phyloP scores from a whole-genome alignment of 2,888 invertebrate genomes.

The Limnephilus rhombicus region DNA sequence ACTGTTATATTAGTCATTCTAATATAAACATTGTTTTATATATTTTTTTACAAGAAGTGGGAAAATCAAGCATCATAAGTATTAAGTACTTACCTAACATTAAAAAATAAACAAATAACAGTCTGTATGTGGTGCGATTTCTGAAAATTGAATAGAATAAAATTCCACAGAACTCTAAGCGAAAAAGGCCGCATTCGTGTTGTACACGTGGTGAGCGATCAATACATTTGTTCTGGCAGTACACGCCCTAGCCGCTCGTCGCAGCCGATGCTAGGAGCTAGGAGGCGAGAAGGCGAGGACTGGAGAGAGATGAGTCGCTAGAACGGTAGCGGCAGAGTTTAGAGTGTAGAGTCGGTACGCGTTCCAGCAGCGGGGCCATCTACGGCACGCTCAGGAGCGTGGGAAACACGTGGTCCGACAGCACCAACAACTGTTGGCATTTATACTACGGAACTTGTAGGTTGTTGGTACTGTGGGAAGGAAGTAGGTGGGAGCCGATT shows the following conservation, averaged over 20 bases:
- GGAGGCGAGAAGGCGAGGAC: too few relatives aligned
- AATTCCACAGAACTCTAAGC: not conserved
- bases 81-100: not conserved
- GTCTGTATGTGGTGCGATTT: not conserved
- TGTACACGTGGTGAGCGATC: slow-evolving; percentile 30
- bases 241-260: slow-evolving; percentile 16
- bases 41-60: not conserved
- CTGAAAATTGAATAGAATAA: not conserved
- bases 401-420: slow-evolving; percentile 7
- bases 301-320: not conserved
- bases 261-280: not conserved
- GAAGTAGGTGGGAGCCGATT: not conserved
- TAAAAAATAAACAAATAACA: not conserved
- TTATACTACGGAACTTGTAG: not conserved
- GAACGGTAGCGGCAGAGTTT: not conserved
- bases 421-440: not conserved
- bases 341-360: not conserved
- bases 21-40: too few relatives aligned
- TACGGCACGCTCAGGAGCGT: slow-evolving; percentile 14
- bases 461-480: not conserved
- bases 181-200: slow-evolving; percentile 12
- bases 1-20: too few relatives aligned
- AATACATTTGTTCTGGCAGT: slow-evolving; percentile 40
- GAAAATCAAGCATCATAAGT: not conserved
- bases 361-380: not conserved